These are phyloP conservation scores for Cydia fagiglandana DNA, from an alignment of 1,140 invertebrate genomes.

Conservation along the genomic window DNA sequence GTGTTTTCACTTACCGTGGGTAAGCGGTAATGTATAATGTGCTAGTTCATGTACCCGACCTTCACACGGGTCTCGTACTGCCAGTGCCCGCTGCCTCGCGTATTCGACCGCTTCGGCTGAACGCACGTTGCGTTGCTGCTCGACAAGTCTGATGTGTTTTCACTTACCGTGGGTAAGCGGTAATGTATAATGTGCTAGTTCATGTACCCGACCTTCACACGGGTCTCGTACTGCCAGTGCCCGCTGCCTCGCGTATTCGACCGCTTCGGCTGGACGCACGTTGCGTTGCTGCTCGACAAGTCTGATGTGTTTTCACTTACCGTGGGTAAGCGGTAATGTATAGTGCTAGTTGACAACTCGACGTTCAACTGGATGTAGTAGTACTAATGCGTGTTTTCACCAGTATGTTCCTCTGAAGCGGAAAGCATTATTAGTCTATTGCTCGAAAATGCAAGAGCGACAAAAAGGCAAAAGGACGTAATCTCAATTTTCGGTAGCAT, in stretches of 20 bases:
- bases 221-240: slow-evolving; percentile 94
- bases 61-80: slow-evolving; percentile 93
- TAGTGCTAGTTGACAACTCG: slow-evolving; percentile 80
- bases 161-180: slow-evolving; percentile 85
- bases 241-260: slow-evolving; percentile 88
- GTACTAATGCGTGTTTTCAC: too few relatives aligned
- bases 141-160: slow-evolving; percentile 90
- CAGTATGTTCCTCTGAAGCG: too few relatives aligned
- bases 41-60: slow-evolving; percentile 85
- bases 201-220: slow-evolving; percentile 90
- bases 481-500: too few relatives aligned
- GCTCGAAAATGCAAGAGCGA: too few relatives aligned
- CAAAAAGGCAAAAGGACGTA: too few relatives aligned
- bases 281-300: slow-evolving; percentile 89
- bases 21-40: slow-evolving; percentile 53
- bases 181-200: neutral
- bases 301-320: slow-evolving; percentile 86
- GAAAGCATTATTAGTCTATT: too few relatives aligned
- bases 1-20: slow-evolving; percentile 90
- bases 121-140: slow-evolving; percentile 89
- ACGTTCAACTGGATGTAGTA: slow-evolving; percentile 93
- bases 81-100: slow-evolving; percentile 87
- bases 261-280: slow-evolving; percentile 90
- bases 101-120: slow-evolving; percentile 92
- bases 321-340: slow-evolving; percentile 80